Evolutionary conservation across 2,797 vertebrate genomes (phyloP), one percentile per base, ranked within the genome.

Genomic region (Clamator glandarius): DNA sequence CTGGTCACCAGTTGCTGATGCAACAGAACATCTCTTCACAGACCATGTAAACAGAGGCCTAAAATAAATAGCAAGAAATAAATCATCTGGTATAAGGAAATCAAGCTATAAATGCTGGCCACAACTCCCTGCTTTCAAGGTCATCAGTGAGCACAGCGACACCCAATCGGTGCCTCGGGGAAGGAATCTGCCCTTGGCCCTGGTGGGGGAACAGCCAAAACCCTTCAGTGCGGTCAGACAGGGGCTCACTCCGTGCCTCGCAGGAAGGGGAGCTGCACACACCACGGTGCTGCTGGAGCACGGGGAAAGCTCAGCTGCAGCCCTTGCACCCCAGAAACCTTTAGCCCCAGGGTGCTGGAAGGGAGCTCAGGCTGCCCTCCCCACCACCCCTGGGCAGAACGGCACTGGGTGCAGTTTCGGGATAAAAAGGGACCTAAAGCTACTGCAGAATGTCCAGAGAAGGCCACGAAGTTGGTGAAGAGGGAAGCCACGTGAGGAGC

Each of bases 271-370:
- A 76, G 17, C 33, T 5, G 9, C 25, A 5, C 11, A 4, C 2
- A 28, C 11, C 20, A 20, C 21, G 46, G 46, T 23, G 7, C 31
- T 24, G 17, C 28, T 2, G 1, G 33, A 28, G 48, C 8, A 3
- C 0, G 15, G 20, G 50, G 28, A 11, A 28, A 46, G 76, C 44
- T 42, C 74, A 36, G 85, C 41, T 33, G 18, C 58, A 5, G 7
- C 8, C 26, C 48, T 9, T 2, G 20, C 88, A 67, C 2, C 50
- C 75, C 63, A 12, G 21, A 21, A 15, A 21, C 15, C 21, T 8
- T 2, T 1, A 46, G 9, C 11, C 19, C 36, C 3, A 0, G 21
- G 26, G 39, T 3, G 50, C 54, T 8, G 5, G 36, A 3, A 15
- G 46, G 57, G 66, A 36, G 20, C 12, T 2, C 2, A 5, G 35